Evolutionary conservation across 2,113 vertebrate species (phyloP), one percentile per base, ranked within the genome.

Genomic region (Zosterops japonicus): DNA sequence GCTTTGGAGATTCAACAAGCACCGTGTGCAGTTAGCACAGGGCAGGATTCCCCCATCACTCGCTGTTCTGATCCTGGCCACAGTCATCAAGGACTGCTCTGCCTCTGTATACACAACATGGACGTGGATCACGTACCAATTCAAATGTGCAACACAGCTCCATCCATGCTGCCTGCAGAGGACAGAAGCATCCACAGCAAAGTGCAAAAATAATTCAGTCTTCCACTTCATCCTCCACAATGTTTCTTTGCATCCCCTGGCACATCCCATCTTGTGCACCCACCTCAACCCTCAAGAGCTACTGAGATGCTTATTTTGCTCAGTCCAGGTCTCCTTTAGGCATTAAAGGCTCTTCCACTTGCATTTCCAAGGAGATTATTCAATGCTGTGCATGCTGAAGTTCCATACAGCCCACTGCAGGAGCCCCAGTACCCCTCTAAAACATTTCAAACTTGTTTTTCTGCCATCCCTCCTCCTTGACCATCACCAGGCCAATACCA

Each of bases 201-300:
- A 96, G 93, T 78, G 93, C 92, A 93, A 91, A 70, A 76, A 57
- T 57, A 84, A 85, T 39, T 88, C 83, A 74, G 57, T 4, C 75
- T 84, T 93, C 89, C n/a, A 49, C 61, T 68, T 21, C 15, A 71
- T 70, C 20, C n/a, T 55, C 39, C 2, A 14, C 0, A 1, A 52
- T 2, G 20, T 74, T 87, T 59, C 78, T 72, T 29, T 83, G 64
- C 83, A 79, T 67, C 69, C 64, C 61, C 52, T 49, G 25, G 67
- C 27, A 78, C 68, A 60, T 72, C 64, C 27, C 49, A 83, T 47
- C 65, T 76, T 36, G 42, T 9, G 12, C 56, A 69, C 9, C 29
- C 12, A 8, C 52, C 65, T 94, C n/a, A 60, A 13, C 4, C 28
- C 35, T 14, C 28, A 60, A 35, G 67, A 86, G 29, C 60, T 55